phyloP scores from a whole-genome alignment of 2,888 invertebrate species.

The Diplazon laetatorius region DNA sequence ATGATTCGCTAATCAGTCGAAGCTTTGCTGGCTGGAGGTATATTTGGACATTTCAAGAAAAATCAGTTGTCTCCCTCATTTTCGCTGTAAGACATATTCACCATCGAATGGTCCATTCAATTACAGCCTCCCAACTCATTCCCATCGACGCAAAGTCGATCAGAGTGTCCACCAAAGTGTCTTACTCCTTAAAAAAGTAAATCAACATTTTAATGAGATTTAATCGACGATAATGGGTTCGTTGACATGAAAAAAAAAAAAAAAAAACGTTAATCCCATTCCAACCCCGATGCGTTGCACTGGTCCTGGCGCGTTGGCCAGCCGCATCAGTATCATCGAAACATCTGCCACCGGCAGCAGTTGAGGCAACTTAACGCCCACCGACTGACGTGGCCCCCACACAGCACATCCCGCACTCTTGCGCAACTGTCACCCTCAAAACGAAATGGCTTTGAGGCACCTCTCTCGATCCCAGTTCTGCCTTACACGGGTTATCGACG shows the following conservation, averaged over 20 bases:
- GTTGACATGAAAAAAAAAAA: constrained; percentile 1
- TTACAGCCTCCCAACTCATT: too few relatives aligned
- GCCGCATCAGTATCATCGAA: constrained; percentile 68
- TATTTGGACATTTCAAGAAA: too few relatives aligned
- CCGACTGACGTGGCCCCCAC: constrained; percentile 72
- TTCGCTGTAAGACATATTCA: too few relatives aligned
- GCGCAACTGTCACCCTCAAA: constrained; percentile 75
- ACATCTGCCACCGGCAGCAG: constrained; percentile 75
- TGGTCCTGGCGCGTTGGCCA: constrained; percentile 7
- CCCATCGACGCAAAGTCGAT: too few relatives aligned
- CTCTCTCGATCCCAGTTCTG: constrained; percentile 48
- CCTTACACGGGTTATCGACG: constrained; percentile 56
- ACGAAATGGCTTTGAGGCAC: constrained; percentile 43
- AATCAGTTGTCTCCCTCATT: too few relatives aligned
- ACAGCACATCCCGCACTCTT: constrained; percentile 69
- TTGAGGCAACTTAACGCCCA: constrained; percentile 60
- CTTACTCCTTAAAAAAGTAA: too few relatives aligned
- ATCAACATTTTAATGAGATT: too few relatives aligned
- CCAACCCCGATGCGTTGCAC: too few relatives aligned
- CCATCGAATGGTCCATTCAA: too few relatives aligned
- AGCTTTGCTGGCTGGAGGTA: too few relatives aligned
- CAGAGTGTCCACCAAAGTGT: too few relatives aligned
- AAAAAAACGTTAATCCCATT: constrained; percentile 10
- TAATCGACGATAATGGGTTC: neutral
- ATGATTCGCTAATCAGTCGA: too few relatives aligned